Conservation (phyloP, 2,888 invertebrate genomes). For the Octonoba sinensis region DNA sequence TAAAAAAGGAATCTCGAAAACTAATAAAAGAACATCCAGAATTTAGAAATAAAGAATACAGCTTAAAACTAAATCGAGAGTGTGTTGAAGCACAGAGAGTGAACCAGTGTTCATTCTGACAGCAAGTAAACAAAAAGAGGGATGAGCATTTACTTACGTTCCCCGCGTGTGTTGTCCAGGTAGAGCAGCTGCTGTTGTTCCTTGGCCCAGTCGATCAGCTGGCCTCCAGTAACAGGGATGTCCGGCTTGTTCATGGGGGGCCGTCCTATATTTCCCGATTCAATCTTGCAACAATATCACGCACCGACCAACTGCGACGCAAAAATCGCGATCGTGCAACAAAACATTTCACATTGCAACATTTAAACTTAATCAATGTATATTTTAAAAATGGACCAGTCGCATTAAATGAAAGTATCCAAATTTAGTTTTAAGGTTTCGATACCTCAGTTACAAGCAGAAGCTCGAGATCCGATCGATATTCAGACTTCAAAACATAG, state of each 20-base stretch:
- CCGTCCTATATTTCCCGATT: constrained; percentile 47
- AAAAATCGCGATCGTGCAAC: constrained; percentile 24
- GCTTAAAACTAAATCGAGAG: too few species aligned
- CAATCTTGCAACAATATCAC: constrained; percentile 34
- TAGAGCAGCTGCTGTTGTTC: constrained; percentile 63
- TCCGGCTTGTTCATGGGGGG: constrained; percentile 64
- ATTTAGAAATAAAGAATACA: too few species aligned
- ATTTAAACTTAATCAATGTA: not conserved
- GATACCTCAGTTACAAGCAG: constrained; percentile 22
- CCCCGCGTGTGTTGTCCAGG: constrained; percentile 57
- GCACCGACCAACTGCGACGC: constrained; percentile 27
- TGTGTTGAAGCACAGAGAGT: too few species aligned
- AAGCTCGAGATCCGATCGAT: constrained; percentile 41
- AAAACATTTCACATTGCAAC: constrained; percentile 47
- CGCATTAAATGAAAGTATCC: constrained; percentile 4
- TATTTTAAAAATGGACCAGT: constrained; percentile 4
- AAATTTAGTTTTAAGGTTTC: constrained; percentile 4
- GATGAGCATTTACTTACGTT: constrained; percentile 51
- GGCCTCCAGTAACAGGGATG: constrained; percentile 62
- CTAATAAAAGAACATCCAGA: too few species aligned
- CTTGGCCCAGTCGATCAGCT: constrained; percentile 64
- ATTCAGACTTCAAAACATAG: constrained; percentile 60
- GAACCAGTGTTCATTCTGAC: not conserved
- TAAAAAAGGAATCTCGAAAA: too few species aligned
- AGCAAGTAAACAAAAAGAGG: constrained; percentile 56